Conservation (phyloP, 2,797 vertebrate genomes). For the Oreochromis grahami region DNA sequence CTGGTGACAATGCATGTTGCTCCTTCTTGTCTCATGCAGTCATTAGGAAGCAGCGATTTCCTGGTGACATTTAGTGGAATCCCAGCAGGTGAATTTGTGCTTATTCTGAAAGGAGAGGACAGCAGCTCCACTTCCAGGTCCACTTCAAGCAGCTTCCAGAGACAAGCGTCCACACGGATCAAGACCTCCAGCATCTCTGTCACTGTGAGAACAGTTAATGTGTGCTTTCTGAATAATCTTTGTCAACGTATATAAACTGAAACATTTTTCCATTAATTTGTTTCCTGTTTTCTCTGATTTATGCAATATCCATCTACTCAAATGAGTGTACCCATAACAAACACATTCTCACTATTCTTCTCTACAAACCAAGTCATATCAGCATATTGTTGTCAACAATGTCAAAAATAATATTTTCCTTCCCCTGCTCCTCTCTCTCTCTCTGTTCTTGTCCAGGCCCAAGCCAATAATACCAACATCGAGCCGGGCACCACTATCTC, state of each 20-base stretch:
- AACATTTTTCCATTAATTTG: background rate
- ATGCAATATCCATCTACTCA: background rate
- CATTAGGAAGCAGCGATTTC: constrained; percentile 14
- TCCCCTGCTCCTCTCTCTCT: too few relatives aligned
- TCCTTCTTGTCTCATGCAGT: constrained; percentile 20
- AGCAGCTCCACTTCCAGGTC: constrained; percentile 15
- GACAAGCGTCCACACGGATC: constrained; percentile 61
- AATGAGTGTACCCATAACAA: background rate
- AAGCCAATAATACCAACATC: constrained; percentile 25
- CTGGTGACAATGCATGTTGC: background rate
- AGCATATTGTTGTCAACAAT: too few relatives aligned
- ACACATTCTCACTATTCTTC: too few relatives aligned
- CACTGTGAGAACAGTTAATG: constrained; percentile 44
- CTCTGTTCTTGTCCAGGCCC: constrained; percentile 18
- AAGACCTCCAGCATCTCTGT: constrained; percentile 58
- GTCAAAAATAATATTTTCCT: background rate
- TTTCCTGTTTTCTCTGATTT: background rate
- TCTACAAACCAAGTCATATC: too few relatives aligned
- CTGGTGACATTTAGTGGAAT: constrained; percentile 48
- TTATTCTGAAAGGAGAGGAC: constrained; percentile 53
- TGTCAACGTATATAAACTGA: background rate
- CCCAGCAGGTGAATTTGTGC: constrained; percentile 48
- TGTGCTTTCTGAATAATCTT: background rate
- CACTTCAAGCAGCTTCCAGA: constrained; percentile 40
- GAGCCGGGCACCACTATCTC: constrained; percentile 55